Evolutionary conservation across 2,113 vertebrate genomes (phyloP).

Genomic region (Zosterops japonicus): DNA sequence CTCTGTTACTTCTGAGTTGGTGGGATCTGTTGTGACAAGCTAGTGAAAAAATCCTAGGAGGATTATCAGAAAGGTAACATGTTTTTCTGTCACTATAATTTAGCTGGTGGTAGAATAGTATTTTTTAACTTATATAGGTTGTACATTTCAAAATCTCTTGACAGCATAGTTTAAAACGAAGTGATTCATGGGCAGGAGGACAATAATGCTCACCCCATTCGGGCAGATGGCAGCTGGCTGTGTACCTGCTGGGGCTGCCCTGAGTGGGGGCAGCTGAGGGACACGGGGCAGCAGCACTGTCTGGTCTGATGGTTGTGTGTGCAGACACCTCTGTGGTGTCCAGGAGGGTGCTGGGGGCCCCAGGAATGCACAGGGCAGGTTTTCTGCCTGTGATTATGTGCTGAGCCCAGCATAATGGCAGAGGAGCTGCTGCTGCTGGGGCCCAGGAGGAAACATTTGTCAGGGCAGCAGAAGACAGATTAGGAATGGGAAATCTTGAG

Average conservation of each 20-base stretch:
- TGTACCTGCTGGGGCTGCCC: background rate
- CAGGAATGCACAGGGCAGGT: background rate
- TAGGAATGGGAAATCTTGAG: background rate
- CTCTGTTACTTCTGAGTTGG: background rate
- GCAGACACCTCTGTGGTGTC: fast-evolving
- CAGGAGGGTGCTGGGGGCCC: background rate
- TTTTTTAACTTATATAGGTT: background rate
- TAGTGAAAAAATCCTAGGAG: background rate
- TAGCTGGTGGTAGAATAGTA: background rate
- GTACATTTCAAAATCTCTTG: background rate
- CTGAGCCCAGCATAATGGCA: fast-evolving
- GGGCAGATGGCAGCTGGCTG: background rate
- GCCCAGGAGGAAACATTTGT: background rate
- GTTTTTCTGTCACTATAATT: conserved; percentile 14
- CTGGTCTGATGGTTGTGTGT: background rate
- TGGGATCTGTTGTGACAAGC: background rate
- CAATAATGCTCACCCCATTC: fast-evolving
- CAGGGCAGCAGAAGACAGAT: background rate
- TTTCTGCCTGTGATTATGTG: background rate
- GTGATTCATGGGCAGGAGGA: background rate
- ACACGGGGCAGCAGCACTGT: fast-evolving
- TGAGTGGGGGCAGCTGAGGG: background rate
- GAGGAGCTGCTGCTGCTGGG: fast-evolving
- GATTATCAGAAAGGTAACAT: background rate
- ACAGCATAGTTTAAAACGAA: background rate